Percentiles rank a stretch among this genome's conserved stretches.
phyloP scores from a whole-genome alignment of 2,113 vertebrate species.

The Cettia cetti region DNA sequence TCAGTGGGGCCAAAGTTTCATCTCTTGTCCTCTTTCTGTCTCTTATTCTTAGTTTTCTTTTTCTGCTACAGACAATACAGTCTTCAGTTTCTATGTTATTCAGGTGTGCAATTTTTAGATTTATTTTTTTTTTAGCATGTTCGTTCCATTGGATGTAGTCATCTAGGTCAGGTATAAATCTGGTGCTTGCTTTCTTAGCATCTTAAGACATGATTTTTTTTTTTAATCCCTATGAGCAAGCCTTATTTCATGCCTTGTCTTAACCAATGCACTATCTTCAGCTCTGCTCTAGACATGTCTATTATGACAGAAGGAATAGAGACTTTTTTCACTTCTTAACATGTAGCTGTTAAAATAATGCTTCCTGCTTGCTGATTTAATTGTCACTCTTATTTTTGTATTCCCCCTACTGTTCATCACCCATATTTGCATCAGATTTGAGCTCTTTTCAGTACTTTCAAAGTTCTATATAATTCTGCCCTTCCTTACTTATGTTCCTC shows the following conservation, averaged over 20 bases:
- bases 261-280: not conserved
- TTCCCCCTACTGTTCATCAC: conserved; percentile 52
- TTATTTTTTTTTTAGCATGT: not conserved
- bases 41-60: not conserved
- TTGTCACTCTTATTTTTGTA: conserved; percentile 61
- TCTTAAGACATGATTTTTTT: not conserved
- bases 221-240: not conserved
- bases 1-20: not conserved
- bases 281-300: conserved; percentile 33
- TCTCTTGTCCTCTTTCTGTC: not conserved
- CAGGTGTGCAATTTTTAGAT: not conserved
- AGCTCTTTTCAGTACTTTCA: conserved; percentile 33
- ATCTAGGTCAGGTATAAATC: conserved; percentile 12
- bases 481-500: conserved; percentile 41
- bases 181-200: not conserved
- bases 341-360: conserved; percentile 52
- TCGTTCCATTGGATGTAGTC: not conserved
- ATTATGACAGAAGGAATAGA: conserved; percentile 50
- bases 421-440: conserved; percentile 42
- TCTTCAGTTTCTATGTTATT: not conserved
- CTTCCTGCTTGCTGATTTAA: conserved; percentile 61
- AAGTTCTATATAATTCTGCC: conserved; percentile 53
- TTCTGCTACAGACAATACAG: not conserved
- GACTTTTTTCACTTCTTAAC: conserved; percentile 33
- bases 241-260: not conserved